A percentile compares a stretch with the other conserved stretches of the same genome.
These are phyloP conservation scores for Phrynosoma blainvillii DNA, from an alignment of 2,113 vertebrate species.

Conservation along the genomic window DNA sequence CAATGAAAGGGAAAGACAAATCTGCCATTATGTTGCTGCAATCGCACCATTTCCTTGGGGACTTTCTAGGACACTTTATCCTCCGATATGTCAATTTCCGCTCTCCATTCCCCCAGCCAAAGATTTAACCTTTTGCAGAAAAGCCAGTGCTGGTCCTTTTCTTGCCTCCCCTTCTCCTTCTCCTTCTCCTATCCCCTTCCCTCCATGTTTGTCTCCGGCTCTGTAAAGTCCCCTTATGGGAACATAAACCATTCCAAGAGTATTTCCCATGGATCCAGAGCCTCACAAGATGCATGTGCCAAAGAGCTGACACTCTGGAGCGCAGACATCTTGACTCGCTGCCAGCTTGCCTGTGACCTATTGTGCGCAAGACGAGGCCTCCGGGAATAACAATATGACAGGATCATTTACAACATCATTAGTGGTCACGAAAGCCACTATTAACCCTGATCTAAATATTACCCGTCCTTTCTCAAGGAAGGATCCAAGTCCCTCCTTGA, in stretches of 20 bases:
- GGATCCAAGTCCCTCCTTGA: background rate
- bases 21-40: background rate
- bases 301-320: background rate
- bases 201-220: background rate
- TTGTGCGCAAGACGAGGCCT: background rate
- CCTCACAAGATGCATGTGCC: background rate
- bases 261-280: background rate
- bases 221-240: background rate
- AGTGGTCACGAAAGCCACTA: conserved; percentile 4
- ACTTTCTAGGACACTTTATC: conserved; percentile 1
- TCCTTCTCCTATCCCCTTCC: background rate
- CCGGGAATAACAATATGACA: background rate
- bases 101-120: background rate
- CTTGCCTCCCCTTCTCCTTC: background rate
- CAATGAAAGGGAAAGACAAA: background rate
- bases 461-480: background rate
- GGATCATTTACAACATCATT: conserved; percentile 10
- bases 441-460: background rate
- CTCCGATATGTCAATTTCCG: background rate
- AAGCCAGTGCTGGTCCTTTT: background rate
- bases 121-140: conserved; percentile 12
- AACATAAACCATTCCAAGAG: background rate
- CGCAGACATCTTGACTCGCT: background rate
- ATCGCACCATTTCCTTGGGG: background rate
- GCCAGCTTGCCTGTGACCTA: conserved; percentile 13